Evolutionary conservation across 2,797 vertebrate species (phyloP).

Genomic region (Psittacula derbiana): DNA sequence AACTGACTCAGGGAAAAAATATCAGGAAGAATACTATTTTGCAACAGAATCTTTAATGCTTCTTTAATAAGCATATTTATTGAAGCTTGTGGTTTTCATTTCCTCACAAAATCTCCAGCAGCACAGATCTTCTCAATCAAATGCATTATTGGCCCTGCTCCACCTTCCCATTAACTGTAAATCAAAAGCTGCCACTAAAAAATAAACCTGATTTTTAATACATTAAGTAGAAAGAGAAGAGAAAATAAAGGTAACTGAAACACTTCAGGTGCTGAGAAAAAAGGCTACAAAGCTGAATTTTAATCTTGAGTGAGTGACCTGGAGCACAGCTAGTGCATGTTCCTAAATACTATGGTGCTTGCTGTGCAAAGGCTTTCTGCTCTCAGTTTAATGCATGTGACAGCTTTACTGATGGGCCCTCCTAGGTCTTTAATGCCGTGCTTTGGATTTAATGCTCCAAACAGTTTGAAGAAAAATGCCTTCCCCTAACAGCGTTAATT

Average conservation of each 20-base stretch:
- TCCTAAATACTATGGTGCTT: not conserved
- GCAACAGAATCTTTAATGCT: not conserved
- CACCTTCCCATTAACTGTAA: constrained; percentile 6
- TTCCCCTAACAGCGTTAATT: constrained; percentile 9
- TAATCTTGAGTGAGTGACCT: not conserved
- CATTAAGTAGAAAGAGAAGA: constrained; percentile 5
- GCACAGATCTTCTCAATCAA: constrained; percentile 27
- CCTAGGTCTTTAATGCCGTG: constrained; percentile 3
- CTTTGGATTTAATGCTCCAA: constrained; percentile 21
- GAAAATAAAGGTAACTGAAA: constrained; percentile 9
- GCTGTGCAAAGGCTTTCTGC: constrained; percentile 41
- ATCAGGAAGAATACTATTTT: not conserved
- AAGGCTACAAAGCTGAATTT: constrained; percentile 6
- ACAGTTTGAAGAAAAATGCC: constrained; percentile 9
- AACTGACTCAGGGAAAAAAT: not conserved
- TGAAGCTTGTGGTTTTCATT: constrained; percentile 3
- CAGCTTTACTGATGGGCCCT: constrained; percentile 21
- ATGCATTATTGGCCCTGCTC: not conserved
- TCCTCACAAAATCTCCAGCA: not conserved
- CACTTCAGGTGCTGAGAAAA: constrained; percentile 12
- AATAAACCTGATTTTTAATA: not conserved
- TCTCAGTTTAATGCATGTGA: not conserved
- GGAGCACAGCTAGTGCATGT: not conserved
- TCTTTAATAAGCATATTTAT: constrained; percentile 33
- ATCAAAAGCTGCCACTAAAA: not conserved